Conservation (phyloP, 2,888 invertebrate genomes). For the Schizaphis graminum region DNA sequence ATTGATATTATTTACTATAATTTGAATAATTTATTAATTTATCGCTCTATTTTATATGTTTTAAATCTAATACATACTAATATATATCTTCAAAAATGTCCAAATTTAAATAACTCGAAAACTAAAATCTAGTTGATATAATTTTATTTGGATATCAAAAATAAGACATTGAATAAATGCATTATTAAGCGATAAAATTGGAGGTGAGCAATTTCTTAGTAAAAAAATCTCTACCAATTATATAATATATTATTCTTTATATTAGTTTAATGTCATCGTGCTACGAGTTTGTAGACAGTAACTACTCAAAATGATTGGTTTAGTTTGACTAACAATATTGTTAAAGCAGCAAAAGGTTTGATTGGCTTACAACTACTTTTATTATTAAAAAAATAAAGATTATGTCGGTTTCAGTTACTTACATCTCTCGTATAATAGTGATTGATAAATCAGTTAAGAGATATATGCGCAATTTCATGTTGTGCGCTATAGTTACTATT, state of each 20-base stretch:
- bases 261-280: not conserved
- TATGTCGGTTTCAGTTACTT: not conserved
- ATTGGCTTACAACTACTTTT: not conserved
- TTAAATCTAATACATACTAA: not conserved
- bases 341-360: not conserved
- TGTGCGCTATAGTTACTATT: not conserved
- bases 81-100: not conserved
- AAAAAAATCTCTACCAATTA: not conserved
- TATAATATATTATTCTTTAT: not conserved
- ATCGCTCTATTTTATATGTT: fast-evolving
- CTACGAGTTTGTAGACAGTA: not conserved
- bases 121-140: not conserved
- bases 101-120: not conserved
- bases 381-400: not conserved
- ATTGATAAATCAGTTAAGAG: not conserved
- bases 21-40: not conserved
- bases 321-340: not conserved
- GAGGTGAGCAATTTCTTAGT: not conserved
- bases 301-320: not conserved
- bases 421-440: not conserved
- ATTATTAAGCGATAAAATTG: not conserved
- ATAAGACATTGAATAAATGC: not conserved
- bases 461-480: too few species aligned
- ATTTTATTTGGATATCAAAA: not conserved
- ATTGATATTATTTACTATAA: too few species aligned